Conservation (phyloP, 2,113 vertebrate genomes). For the Elgaria multicarinata region DNA sequence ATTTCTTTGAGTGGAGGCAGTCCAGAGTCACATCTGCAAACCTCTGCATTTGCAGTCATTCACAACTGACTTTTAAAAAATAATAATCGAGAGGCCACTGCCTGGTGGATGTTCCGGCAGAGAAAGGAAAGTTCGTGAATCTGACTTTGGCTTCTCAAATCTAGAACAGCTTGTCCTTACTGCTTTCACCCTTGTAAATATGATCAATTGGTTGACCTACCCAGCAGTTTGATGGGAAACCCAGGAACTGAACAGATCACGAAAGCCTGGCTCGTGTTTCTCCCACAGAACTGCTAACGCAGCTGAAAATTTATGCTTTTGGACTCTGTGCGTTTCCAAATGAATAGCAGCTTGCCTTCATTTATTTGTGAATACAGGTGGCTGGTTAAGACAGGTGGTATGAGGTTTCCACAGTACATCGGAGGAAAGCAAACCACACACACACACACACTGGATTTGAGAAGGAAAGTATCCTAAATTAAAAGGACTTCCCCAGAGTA, state of each 20-base stretch:
- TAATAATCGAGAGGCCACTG: not conserved
- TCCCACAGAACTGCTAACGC: not conserved
- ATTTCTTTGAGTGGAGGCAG: not conserved
- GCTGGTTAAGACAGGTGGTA: not conserved
- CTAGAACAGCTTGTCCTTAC: constrained; percentile 5
- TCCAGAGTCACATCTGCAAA: not conserved
- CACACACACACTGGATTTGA: not conserved
- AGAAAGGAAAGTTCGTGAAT: not conserved
- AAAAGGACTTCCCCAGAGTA: not conserved
- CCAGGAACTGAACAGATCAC: not conserved
- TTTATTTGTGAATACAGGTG: not conserved
- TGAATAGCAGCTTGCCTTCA: not conserved
- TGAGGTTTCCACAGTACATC: not conserved
- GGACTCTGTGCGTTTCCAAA: not conserved
- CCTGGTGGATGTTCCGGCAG: not conserved
- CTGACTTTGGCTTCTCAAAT: not conserved
- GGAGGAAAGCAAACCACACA: no score
- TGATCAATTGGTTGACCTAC: not conserved
- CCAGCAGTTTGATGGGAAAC: not conserved
- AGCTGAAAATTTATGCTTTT: not conserved
- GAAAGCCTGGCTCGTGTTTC: not conserved
- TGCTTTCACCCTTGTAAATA: constrained; percentile 1
- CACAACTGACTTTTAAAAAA: not conserved
- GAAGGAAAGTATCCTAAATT: not conserved
- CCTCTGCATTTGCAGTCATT: not conserved